Base-by-base conservation (phyloP, 2,888 invertebrate species). In the Nebria salina region DNA sequence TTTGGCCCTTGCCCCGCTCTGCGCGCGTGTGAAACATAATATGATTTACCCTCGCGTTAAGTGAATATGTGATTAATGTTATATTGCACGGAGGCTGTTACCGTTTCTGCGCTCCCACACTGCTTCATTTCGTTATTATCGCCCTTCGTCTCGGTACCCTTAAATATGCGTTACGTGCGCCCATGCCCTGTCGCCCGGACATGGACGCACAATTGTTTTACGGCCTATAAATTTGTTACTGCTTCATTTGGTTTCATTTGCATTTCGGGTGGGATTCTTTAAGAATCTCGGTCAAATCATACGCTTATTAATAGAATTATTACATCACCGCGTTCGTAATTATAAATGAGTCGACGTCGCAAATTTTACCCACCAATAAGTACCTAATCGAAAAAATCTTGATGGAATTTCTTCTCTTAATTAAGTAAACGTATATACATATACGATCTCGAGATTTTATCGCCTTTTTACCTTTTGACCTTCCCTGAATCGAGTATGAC, bases 31-130 rank as follows among this genome's bases (percentile, higher is more conserved):
- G 70, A 15, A 70, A n/a, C 66, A 66, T 79, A 79, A 79, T 79
- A 79, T 79, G 79, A 79, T 79, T 79, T 79, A 68, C 79, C 79
- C 74, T 68, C 25, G 20, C 26, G 42, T 73, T 70, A 79, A 74
- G 74, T 79, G 78, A 74, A 79, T 79, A 75, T 79, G 79, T 79
- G 79, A 79, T 79, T 79, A 79, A 79, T 79, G 79, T 75, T 70
- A 70, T 70, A 70, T 70, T 70, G 34, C 70, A 73, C 73, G 26
- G 13, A 26, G 68, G 8, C 26, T 9, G 15, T 25, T 13, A 20
- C 68, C 26, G 65, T 65, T 15, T 15, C 68, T 13, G 20, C n/a
- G 9, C 68, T 15, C 26, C 20, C 68, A 13, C 68, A 68, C 26
- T 68, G 7, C 20, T 26, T 68, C 68, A 68, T n/a, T 34, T 34